These are phyloP conservation scores for Poeciliopsis infans DNA, from an alignment of 2,797 vertebrate species.

Conservation along the genomic window DNA sequence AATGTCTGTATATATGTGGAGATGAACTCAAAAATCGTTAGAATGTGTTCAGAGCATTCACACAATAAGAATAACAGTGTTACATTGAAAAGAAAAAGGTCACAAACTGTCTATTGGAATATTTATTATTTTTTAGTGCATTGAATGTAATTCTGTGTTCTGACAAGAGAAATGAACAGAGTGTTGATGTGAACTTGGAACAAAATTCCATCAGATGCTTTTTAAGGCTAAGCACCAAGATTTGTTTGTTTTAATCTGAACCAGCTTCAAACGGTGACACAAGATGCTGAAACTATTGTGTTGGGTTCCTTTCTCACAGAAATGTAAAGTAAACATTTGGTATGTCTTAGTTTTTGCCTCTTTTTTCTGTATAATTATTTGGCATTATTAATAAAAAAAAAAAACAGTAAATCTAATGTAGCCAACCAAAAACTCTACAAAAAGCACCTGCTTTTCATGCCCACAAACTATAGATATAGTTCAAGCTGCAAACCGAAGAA, in stretches of 20 bases:
- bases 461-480: background rate
- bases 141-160: slow-evolving; percentile 3
- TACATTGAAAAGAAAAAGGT: slow-evolving; percentile 3
- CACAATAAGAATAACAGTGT: background rate
- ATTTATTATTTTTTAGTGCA: slow-evolving; percentile 45
- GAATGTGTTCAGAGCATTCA: background rate
- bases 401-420: slow-evolving; percentile 9
- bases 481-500: background rate
- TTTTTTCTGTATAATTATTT: slow-evolving; percentile 31
- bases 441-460: slow-evolving; percentile 1
- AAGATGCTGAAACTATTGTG: background rate
- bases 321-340: slow-evolving; percentile 16
- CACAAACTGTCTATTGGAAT: slow-evolving; percentile 6
- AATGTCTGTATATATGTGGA: background rate
- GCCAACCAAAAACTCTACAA: background rate
- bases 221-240: slow-evolving; percentile 4
- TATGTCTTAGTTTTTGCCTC: slow-evolving; percentile 7
- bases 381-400: slow-evolving; percentile 38
- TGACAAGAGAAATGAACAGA: slow-evolving; percentile 13
- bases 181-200: background rate
- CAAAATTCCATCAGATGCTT: slow-evolving; percentile 14
- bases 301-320: background rate
- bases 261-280: slow-evolving; percentile 1
- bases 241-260: background rate
- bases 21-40: too few species aligned